phyloP scores from a whole-genome alignment of 2,113 vertebrate species.

The Vidua chalybeata region DNA sequence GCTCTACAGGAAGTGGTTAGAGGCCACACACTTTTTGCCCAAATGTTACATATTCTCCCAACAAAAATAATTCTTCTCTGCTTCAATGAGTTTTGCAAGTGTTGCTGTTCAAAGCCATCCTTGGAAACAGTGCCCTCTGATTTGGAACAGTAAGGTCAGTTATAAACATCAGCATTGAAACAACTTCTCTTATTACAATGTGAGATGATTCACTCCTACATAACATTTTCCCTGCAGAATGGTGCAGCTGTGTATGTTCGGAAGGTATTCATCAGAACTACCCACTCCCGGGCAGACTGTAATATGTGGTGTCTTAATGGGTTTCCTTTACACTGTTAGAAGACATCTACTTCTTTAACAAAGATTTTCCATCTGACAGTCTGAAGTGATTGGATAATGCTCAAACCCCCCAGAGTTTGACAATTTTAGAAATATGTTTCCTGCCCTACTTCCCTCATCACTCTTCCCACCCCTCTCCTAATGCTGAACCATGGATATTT shows the following conservation, averaged over 20 bases:
- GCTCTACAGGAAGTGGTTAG: background rate
- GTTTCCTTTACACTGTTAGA: background rate
- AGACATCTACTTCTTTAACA: background rate
- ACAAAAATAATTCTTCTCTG: background rate
- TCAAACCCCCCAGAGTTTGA: background rate
- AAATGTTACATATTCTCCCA: background rate
- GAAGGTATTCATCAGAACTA: background rate
- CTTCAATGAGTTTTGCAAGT: background rate
- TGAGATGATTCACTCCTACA: background rate
- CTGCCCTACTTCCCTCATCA: background rate
- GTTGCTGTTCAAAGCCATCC: background rate
- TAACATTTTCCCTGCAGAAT: background rate
- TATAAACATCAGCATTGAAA: background rate
- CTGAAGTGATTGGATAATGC: background rate
- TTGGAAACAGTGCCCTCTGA: background rate
- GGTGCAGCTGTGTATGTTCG: background rate
- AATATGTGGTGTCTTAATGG: background rate
- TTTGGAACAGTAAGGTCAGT: constrained; percentile 15
- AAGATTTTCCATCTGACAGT: background rate
- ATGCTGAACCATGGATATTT: background rate
- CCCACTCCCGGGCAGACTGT: background rate
- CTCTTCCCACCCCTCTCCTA: background rate
- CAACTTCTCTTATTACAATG: background rate
- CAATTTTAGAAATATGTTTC: background rate
- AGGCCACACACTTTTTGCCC: background rate